Percentiles rank a stretch among this genome's conserved stretches.
Evolutionary conservation across 1,140 invertebrate genomes (phyloP).

Genomic region (Conopomorpha cramerella): DNA sequence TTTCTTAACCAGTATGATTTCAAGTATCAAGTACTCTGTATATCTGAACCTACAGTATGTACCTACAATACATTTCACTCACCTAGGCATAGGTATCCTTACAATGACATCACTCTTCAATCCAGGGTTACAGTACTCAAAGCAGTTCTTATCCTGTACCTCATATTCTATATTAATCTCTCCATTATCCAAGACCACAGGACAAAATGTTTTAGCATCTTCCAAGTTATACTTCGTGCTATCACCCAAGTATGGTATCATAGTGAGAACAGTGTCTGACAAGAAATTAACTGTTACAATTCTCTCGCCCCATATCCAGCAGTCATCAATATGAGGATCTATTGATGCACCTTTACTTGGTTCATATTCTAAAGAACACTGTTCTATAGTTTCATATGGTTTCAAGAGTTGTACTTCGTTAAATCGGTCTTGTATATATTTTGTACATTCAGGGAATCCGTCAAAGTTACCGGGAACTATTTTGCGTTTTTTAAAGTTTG

Average conservation of each 20-base stretch:
- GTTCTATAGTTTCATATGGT: slow-evolving; percentile 89
- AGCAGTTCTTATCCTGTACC: slow-evolving; percentile 13
- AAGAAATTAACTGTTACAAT: slow-evolving; percentile 92
- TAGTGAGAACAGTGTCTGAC: slow-evolving; percentile 82
- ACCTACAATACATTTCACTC: too few relatives aligned
- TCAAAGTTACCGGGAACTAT: slow-evolving; percentile 78
- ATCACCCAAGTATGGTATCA: slow-evolving; percentile 66
- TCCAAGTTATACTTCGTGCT: slow-evolving; percentile 73
- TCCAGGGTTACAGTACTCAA: slow-evolving; percentile 20
- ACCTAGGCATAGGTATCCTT: slow-evolving; percentile 82
- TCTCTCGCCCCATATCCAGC: slow-evolving; percentile 98
- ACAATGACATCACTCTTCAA: slow-evolving; percentile 61
- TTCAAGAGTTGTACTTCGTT: slow-evolving; percentile 64
- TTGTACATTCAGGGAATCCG: slow-evolving; percentile 85
- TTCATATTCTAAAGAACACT: slow-evolving; percentile 95
- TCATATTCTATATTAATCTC: slow-evolving; percentile 20
- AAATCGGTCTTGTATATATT: slow-evolving; percentile 84
- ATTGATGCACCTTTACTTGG: slow-evolving; percentile 88
- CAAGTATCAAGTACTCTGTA: too few relatives aligned
- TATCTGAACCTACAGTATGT: too few relatives aligned
- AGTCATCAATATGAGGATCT: slow-evolving; percentile 97
- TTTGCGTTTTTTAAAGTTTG: slow-evolving; percentile 96
- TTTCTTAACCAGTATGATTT: too few relatives aligned
- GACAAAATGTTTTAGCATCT: slow-evolving; percentile 49
- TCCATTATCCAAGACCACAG: slow-evolving; percentile 27